Evolutionary conservation across 2,797 vertebrate species (phyloP), one percentile per base, ranked within the genome.

Genomic region (Adrianichthys oophorus): DNA sequence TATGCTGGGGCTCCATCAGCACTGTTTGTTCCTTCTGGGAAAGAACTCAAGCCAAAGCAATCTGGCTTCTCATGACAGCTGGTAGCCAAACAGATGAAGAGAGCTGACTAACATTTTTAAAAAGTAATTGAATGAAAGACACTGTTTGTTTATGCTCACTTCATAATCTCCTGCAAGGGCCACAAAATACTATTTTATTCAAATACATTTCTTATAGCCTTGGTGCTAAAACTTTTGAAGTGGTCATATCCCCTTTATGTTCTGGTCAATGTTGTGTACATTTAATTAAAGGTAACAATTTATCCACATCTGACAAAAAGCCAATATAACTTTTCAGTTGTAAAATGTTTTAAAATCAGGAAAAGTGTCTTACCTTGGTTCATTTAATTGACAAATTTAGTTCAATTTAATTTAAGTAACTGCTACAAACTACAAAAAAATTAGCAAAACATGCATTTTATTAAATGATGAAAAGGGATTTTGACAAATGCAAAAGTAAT

Each of bases 111-210:
- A 76, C 74, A 62, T 65, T 81, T 71, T 75, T 74, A 85, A 83
- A 80, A 76, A 87, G 87, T 81, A 69, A 79, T 78, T 85, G 69
- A 80, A 62, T 73, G 72, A 40, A 52, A 76, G 73, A 60, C 80
- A 83, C 80, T 77, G 72, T 87, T 87, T 84, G 78, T 87, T 84
- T 74, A 76, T 74, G 56, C 52, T 65, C 47, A 57, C 58, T 78
- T 56, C 65, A 54, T 61, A 78, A 78, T 79, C 61, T 66, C 65
- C 48, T 65, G 58, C n/a, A 37, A 49, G 54, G 60, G 61, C 65
- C 71, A 75, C 57, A 77, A 70, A 69, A 68, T 67, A 41, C 49
- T 1, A 0, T 6, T 56, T 62, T 71, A 80, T 70, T 74, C 74
- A 78, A 48, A 74, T 41, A 70, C 61, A 71, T 82, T 76, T 80